A percentile compares a stretch with the other conserved stretches of the same genome.
These are phyloP conservation scores for Phortica okadai DNA, from an alignment of 2,888 invertebrate genomes.

Conservation along the genomic window DNA sequence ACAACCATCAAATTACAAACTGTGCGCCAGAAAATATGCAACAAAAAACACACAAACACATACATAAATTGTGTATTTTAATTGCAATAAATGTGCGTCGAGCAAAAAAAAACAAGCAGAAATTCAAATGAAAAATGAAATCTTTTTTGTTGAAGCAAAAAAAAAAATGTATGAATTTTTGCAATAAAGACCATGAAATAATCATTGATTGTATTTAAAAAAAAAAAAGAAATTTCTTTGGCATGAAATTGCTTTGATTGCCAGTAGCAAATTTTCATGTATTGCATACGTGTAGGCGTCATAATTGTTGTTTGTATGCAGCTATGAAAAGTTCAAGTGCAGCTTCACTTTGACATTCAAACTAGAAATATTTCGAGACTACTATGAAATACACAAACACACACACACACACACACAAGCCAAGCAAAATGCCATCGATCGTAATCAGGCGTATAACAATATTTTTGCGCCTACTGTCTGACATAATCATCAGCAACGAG, in stretches of 20 bases:
- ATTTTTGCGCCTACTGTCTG: conserved; percentile 63
- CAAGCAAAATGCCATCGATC: neutral
- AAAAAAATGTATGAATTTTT: conserved; percentile 23
- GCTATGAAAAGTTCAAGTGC: conserved; percentile 35
- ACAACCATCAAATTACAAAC: neutral
- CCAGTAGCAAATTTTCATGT: conserved; percentile 18
- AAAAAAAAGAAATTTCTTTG: no score
- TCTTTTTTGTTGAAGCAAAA: no score
- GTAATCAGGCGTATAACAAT: conserved; percentile 43
- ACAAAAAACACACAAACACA: neutral
- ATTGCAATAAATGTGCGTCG: neutral
- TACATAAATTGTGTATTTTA: neutral
- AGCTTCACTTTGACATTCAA: conserved; percentile 62
- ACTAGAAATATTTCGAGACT: conserved; percentile 2
- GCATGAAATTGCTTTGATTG: no score
- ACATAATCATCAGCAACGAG: conserved; percentile 27
- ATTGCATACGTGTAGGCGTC: conserved; percentile 38
- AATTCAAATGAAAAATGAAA: conserved; percentile 16
- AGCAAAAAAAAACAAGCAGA: neutral
- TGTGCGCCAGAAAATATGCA: conserved; percentile 1
- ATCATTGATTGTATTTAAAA: conserved; percentile 36
- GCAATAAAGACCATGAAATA: conserved; percentile 21
- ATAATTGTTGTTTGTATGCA: conserved; percentile 14
- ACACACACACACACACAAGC: neutral
- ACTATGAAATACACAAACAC: neutral